phyloP scores from a whole-genome alignment of 2,113 vertebrate species.

The Epinephelus moara region DNA sequence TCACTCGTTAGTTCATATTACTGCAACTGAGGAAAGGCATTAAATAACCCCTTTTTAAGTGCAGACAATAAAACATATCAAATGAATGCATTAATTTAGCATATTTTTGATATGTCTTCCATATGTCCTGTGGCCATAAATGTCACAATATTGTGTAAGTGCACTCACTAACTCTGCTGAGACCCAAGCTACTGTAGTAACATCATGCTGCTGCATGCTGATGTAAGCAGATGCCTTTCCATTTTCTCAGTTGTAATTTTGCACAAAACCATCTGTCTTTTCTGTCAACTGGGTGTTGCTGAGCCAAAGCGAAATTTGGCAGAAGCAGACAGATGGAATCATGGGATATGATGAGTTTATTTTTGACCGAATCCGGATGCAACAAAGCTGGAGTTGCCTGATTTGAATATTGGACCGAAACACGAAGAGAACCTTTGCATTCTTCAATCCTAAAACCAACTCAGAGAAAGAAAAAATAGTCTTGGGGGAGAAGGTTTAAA shows the following conservation, averaged over 20 bases:
- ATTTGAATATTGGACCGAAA: slow-evolving; percentile 21
- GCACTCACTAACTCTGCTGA: not conserved
- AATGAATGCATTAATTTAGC: not conserved
- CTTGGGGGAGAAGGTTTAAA: slow-evolving; percentile 1
- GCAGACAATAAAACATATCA: not conserved
- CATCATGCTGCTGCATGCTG: not conserved
- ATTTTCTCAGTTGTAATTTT: not conserved
- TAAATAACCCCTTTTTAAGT: not conserved
- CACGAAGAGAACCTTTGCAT: slow-evolving; percentile 2
- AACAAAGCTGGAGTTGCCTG: not conserved
- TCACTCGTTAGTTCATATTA: not conserved
- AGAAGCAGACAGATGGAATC: not conserved
- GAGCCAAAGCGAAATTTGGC: slow-evolving; percentile 15
- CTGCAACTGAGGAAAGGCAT: not conserved
- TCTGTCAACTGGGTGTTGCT: not conserved
- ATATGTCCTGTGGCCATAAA: not conserved
- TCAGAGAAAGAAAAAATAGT: not conserved
- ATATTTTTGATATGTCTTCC: not conserved
- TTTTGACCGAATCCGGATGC: not conserved
- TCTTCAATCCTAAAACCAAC: not conserved
- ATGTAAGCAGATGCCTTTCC: slow-evolving; percentile 13
- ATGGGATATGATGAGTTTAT: slow-evolving; percentile 7
- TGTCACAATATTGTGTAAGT: not conserved
- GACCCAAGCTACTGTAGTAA: not conserved
- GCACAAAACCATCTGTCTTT: slow-evolving; percentile 17